Base-by-base conservation (phyloP, 1,140 invertebrate genomes). In the Chironomus striatipennis region DNA sequence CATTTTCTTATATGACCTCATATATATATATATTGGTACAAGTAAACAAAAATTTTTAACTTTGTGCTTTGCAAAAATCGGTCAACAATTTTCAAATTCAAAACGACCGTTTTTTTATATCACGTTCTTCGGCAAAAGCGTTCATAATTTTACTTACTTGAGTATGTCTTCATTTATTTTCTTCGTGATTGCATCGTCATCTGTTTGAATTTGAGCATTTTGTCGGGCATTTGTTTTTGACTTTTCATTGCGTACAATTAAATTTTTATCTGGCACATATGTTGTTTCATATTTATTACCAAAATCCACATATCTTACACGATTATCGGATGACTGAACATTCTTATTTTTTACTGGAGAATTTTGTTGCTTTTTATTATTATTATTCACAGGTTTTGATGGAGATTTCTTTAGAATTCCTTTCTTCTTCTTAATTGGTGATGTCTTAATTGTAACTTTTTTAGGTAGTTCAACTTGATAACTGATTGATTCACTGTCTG, bases 231-330 rank as follows among this genome's bases (percentile, higher is more conserved):
- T 42, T 43, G 12, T 42, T 67, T 67, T 10, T 18, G 74, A 15
- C 57, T 76, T 43, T 75, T 34, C 15, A 74, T 77, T 21, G 64
- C 42, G 0, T 67, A 73, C 73, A 20, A 24, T 73, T 43, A 12
- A 73, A 21, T 75, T 17, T 34, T 76, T 67, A 70, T 0, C 18
- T 75, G n/a, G n/a, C 18, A 72, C 17, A 74, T 78, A 82, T 47
- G 74, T 79, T n/a, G 75, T 76, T 42, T 77, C 42, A 73, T 83
- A 83, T 12, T 75, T 75, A 0, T 73, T 6, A 17, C 76, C 17
- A 6, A 73, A 77, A 75, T 82, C 77, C 43, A 77, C 74, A 43
- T 65, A 78, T 7, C 81, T 81, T 65, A 81, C 65, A 3, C 65
- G 65, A 20, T 70, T 70, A 5, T 70, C 65, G 7, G n/a, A 15